These are phyloP conservation scores for Liparis tanakae DNA, from an alignment of 2,797 vertebrate genomes.

Conservation along the genomic window DNA sequence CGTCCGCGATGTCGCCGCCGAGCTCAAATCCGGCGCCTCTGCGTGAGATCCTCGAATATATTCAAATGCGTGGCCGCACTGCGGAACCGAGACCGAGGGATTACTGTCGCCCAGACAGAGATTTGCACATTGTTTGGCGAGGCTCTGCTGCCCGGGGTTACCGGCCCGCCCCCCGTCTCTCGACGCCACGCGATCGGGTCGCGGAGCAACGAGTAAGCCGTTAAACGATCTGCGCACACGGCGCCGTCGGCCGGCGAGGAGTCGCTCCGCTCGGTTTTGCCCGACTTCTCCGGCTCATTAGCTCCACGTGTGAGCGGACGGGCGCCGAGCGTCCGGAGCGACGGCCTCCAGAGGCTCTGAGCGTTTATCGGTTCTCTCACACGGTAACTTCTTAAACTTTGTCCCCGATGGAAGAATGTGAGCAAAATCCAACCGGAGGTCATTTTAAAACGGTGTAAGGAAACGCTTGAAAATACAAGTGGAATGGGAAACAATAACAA, in stretches of 20 bases:
- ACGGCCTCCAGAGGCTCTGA: slow-evolving; percentile 3
- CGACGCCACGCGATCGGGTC: background rate
- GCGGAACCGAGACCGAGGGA: slow-evolving; percentile 64
- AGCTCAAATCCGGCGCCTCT: slow-evolving; percentile 58
- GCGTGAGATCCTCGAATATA: slow-evolving; percentile 60
- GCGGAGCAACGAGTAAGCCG: background rate
- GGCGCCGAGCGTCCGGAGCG: background rate
- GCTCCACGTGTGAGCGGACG: background rate
- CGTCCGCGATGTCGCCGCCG: background rate
- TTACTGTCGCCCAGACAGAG: slow-evolving; percentile 67
- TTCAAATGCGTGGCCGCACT: slow-evolving; percentile 71
- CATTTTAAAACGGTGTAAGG: background rate
- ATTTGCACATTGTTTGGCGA: slow-evolving; percentile 64
- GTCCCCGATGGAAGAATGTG: background rate
- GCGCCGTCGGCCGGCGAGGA: too few species aligned
- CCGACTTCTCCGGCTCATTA: background rate
- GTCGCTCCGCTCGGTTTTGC: background rate
- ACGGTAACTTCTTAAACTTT: background rate
- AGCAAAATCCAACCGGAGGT: background rate
- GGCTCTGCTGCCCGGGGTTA: slow-evolving; percentile 57
- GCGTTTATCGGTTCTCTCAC: background rate
- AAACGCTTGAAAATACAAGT: background rate
- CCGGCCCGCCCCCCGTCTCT: slow-evolving; percentile 17
- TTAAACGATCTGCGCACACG: background rate
- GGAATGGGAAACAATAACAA: background rate